Base-by-base conservation (phyloP, 2,888 invertebrate genomes). In the Kryphioiulus occultus region DNA sequence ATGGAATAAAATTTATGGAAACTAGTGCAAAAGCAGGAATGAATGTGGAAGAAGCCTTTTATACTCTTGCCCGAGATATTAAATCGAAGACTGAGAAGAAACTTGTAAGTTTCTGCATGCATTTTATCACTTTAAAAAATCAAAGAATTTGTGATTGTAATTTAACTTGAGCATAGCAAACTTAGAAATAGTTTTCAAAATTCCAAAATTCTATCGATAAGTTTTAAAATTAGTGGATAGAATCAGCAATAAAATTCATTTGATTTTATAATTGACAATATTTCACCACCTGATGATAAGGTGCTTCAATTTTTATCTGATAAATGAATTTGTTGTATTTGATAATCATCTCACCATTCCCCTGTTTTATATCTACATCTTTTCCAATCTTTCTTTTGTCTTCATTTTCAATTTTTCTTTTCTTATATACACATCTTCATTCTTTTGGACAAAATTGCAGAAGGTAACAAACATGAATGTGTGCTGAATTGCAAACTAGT, bases 1-100 rank as follows among this genome's bases (percentile, higher is more conserved):
- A 99, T 94, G 97, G 98, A 91, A 99, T 99, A 91, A 98, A 98
- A 93, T 99, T 99, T 93, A 96, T 99, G 95, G 99, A 99, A 93
- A 99, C 99, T 87, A 98, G 98, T 90, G 99, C 99, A 88, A 99
- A 99, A 93, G 96, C 97, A 90, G 97, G 98, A 92, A 96, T 98
- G 92, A 98, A 99, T 92, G 98, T 99, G 85, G 99, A 99, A 93
- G 97, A 97, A 91, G 98, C 99, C 88, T 99, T 99, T 93, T 97
- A 97, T 92, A 98, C 98, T 89, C 94, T 99, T 92, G 99, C 99
- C 88, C 95, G 97, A 92, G 99, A 99, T 93, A 99, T 99, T 91
- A 99, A 99, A 93, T 95, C 96, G 89, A 99, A 99, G 94, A 98
- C 97, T 95, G 99, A 99, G 93, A 97, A 98, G 92, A 98, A 98